Conservation (phyloP, 2,113 vertebrate species). For the Euleptes europaea region DNA sequence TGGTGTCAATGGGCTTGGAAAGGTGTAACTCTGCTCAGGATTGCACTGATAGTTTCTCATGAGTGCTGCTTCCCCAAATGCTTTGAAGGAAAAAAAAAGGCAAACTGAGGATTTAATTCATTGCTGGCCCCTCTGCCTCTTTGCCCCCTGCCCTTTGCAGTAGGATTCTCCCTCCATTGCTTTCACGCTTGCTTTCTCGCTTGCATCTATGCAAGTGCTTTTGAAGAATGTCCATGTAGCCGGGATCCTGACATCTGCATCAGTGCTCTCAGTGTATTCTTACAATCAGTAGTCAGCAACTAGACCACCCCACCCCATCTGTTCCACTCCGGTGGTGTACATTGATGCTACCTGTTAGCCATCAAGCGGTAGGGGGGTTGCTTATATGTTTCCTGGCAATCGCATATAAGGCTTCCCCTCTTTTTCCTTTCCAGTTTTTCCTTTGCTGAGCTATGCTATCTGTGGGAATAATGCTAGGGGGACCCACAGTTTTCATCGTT, state of each 20-base stretch:
- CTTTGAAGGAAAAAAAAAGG: background rate
- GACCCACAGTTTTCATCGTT: background rate
- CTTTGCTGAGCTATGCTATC: background rate
- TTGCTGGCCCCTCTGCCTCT: background rate
- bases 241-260: background rate
- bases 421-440: background rate
- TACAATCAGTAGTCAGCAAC: background rate
- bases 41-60: background rate
- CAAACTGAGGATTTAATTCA: background rate
- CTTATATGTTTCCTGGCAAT: background rate
- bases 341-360: background rate
- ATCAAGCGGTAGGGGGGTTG: background rate
- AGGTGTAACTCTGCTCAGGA: too few species aligned
- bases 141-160: background rate
- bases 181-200: too few species aligned
- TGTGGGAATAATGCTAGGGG: background rate
- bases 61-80: background rate
- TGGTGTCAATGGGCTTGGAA: too few species aligned
- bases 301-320: too few species aligned
- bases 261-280: background rate
- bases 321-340: too few species aligned
- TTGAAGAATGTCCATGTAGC: background rate
- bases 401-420: too few species aligned
- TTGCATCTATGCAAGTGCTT: background rate
- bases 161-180: background rate